These are phyloP conservation scores for Calliopsis andreniformis DNA, from an alignment of 1,140 invertebrate genomes.

Conservation along the genomic window DNA sequence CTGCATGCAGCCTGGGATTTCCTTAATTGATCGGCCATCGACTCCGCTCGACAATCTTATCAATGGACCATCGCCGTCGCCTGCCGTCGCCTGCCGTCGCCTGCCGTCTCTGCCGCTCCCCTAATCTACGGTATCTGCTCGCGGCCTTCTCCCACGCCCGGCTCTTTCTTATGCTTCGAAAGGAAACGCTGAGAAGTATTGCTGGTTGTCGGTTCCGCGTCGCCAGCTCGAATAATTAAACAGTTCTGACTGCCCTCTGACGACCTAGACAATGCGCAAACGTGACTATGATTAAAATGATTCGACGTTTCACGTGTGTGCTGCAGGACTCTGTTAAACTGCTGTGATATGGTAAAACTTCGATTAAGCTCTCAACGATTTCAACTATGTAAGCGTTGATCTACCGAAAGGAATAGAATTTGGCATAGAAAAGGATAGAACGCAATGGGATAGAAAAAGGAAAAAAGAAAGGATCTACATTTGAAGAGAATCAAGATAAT, in stretches of 20 bases:
- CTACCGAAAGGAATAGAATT: too few species aligned
- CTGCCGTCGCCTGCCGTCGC: constrained; percentile 28
- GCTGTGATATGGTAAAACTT: too few species aligned
- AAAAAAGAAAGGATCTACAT: not conserved
- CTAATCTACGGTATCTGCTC: constrained; percentile 63
- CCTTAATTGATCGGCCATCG: constrained; percentile 37
- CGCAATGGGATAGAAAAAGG: not conserved
- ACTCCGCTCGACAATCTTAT: constrained; percentile 29
- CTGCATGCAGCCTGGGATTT: constrained; percentile 22
- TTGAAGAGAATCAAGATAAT: not conserved
- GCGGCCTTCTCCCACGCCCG: constrained; percentile 6
- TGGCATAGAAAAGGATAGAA: too few species aligned
- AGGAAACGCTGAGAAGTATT: too few species aligned
- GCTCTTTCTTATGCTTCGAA: too few species aligned
- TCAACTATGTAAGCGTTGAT: too few species aligned
- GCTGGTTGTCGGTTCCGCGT: not conserved
- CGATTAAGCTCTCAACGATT: too few species aligned
- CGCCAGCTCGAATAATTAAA: constrained; percentile 1
- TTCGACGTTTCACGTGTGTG: too few species aligned
- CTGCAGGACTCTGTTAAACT: too few species aligned
- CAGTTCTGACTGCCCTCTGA: not conserved
- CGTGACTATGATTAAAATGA: too few species aligned
- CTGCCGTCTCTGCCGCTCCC: constrained; percentile 21
- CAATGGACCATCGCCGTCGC: constrained; percentile 40
- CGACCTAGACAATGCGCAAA: too few species aligned